A percentile compares a stretch with the other conserved stretches of the same genome.
phyloP scores from a whole-genome alignment of 2,797 vertebrate genomes.

The Gila robusta region DNA sequence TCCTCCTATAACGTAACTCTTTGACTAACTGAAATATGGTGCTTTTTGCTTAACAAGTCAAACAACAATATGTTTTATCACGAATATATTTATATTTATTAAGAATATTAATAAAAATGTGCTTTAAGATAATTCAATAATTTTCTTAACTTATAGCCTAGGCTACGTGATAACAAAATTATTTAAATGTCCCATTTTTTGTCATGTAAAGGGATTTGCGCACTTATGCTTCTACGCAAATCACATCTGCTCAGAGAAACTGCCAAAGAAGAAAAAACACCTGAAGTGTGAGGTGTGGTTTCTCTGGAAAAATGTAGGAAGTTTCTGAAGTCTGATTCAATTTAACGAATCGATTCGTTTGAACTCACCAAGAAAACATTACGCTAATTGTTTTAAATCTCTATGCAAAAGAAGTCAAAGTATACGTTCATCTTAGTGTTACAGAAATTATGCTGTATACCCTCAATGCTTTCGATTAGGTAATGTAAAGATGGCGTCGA shows the following conservation, averaged over 20 bases:
- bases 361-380: not conserved
- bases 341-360: not conserved
- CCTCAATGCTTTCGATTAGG: not conserved
- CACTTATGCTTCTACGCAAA: not conserved
- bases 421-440: not conserved
- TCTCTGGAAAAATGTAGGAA: not conserved
- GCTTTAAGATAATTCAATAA: not conserved
- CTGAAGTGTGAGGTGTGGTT: slow-evolving; percentile 17
- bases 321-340: not conserved
- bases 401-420: not conserved
- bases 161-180: too few relatives aligned
- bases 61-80: too few relatives aligned
- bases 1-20: not conserved
- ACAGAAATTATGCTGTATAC: not conserved
- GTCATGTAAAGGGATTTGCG: not conserved
- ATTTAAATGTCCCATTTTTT: not conserved
- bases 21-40: not conserved
- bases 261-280: not conserved
- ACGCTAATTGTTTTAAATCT: not conserved
- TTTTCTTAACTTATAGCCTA: not conserved
- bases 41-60: not conserved
- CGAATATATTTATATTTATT: too few relatives aligned
- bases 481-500: not conserved
- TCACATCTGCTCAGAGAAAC: not conserved
- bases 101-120: not conserved